Percentiles rank a stretch among this genome's conserved stretches.
Evolutionary conservation across 2,888 invertebrate genomes (phyloP).

Genomic region (Coecobrya sp.): DNA sequence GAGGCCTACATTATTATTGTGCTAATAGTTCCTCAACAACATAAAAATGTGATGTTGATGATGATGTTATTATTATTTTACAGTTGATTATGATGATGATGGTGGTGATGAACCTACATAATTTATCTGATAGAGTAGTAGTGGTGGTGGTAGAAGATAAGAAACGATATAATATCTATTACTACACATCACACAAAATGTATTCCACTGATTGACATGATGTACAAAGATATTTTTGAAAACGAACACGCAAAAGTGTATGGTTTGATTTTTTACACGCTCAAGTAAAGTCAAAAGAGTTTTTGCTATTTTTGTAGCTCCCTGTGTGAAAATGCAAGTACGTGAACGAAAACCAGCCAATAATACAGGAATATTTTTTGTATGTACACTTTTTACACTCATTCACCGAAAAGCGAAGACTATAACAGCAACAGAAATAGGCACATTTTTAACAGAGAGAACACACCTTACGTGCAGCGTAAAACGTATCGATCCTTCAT

Average conservation of each 20-base stretch:
- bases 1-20: conserved; percentile 52
- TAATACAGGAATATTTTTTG: neutral
- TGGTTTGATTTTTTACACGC: conserved; percentile 4
- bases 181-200: conserved; percentile 39
- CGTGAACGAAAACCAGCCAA: neutral
- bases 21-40: conserved; percentile 51
- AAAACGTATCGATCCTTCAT: neutral
- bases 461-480: conserved; percentile 28
- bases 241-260: conserved; percentile 1
- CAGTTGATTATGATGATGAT: conserved; percentile 52
- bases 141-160: conserved; percentile 1
- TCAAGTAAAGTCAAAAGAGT: neutral
- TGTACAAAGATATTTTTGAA: conserved; percentile 17
- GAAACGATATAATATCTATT: conserved; percentile 15
- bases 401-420: conserved; percentile 43
- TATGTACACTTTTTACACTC: conserved; percentile 3
- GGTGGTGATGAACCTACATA: conserved; percentile 68
- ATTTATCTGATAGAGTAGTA: conserved; percentile 65
- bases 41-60: conserved; percentile 34
- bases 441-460: neutral
- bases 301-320: conserved; percentile 28
- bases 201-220: conserved; percentile 38
- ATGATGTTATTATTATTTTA: conserved; percentile 45
- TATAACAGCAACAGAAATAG: conserved; percentile 2
- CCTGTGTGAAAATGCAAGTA: conserved; percentile 15